Evolutionary conservation across 2,113 vertebrate species (phyloP), one percentile per base, ranked within the genome.

Genomic region (Chaetodon auriga): DNA sequence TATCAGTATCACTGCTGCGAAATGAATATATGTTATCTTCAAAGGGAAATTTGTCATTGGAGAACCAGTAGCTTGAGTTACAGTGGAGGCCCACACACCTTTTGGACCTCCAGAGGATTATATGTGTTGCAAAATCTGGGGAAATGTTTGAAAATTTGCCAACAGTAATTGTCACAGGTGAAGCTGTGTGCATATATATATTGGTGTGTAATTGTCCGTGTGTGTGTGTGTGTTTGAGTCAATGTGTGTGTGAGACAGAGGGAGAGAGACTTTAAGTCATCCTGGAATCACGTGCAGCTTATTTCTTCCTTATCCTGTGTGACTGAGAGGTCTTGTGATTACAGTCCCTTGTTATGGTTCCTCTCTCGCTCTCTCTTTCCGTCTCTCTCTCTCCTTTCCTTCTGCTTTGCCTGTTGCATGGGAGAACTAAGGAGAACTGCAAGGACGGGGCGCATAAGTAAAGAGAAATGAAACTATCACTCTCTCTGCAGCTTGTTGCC

Each of bases 311-410:
- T 79, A 84, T 88, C 78, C 80, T 68, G 46, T 84, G 46, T 85
- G 66, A 87, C 74, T 83, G 68, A 80, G 81, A 83, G 82, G 75
- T 87, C 89, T 90, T 83, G 78, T 92, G 92, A 92, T 88, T 65
- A 66, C 8, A 85, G 68, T 62, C 57, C 54, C 71, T 81, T 68
- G 61, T 83, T 85, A 55, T 43, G 54, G 30, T 21, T 48, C 25
- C 69, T 73, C 64, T 54, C 48, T 61, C 35, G 19, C 30, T 45
- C 13, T 54, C 36, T 57, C 51, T 73, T 18, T 62, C 49, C 3
- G n/a, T n/a, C 10, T 53, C 14, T n/a, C 36, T 57, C 51, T 73
- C n/a, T 62, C 49, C 3, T 19, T 13, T 38, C 71, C 30, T 53
- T 46, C 18, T 41, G 45, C 70, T 69, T 2, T 54, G 74, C 25